A percentile compares a stretch with the other conserved stretches of the same genome.
Conservation (phyloP, 2,113 vertebrate genomes). For the Anarrhichthys ocellatus region DNA sequence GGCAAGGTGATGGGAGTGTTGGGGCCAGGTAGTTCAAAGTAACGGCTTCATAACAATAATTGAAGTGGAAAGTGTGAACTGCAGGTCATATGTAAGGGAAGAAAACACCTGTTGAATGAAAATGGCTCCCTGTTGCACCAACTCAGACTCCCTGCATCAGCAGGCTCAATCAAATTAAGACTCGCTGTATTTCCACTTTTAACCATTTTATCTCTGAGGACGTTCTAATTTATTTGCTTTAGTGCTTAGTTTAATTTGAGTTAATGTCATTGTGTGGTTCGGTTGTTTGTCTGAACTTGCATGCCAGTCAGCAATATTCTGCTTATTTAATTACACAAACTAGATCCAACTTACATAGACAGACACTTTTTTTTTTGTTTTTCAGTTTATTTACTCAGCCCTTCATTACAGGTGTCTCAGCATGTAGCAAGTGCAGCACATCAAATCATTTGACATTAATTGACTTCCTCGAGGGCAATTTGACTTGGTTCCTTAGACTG, state of each 20-base stretch:
- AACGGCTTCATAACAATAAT: slow-evolving; percentile 52
- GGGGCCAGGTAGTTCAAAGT: slow-evolving; percentile 6
- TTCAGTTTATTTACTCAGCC: background rate
- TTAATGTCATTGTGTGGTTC: background rate
- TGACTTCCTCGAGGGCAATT: background rate
- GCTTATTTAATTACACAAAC: background rate
- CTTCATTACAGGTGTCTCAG: background rate
- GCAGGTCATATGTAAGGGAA: slow-evolving; percentile 13
- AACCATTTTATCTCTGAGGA: slow-evolving; percentile 20
- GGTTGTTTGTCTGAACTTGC: background rate
- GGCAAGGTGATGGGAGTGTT: slow-evolving; percentile 23
- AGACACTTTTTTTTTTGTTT: background rate
- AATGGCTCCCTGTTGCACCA: slow-evolving; percentile 28
- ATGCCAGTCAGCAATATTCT: background rate
- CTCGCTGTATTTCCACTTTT: slow-evolving; percentile 33
- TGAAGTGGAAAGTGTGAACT: slow-evolving; percentile 56
- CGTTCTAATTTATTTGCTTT: slow-evolving; percentile 5
- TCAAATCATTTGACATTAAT: background rate
- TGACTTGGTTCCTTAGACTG: background rate
- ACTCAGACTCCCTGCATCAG: slow-evolving; percentile 41
- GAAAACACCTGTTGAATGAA: slow-evolving; percentile 59
- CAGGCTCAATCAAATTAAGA: slow-evolving; percentile 42
- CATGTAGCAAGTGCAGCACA: background rate
- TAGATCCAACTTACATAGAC: background rate
- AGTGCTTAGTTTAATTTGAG: background rate